phyloP scores from a whole-genome alignment of 2,113 vertebrate genomes.

The Coracopsis vasa region DNA sequence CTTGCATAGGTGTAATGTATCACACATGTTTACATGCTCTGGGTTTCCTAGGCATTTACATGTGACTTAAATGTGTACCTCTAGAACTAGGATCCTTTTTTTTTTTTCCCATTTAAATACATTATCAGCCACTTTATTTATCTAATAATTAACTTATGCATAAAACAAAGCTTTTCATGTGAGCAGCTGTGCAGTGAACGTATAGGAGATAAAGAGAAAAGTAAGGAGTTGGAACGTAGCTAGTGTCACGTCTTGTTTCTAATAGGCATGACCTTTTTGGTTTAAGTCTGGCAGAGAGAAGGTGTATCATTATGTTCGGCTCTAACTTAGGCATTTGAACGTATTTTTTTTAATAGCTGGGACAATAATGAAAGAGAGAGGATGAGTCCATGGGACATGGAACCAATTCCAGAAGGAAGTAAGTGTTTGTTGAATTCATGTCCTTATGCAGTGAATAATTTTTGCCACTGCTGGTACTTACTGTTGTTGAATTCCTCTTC shows the following conservation, averaged over 20 bases:
- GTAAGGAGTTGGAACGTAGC: background rate
- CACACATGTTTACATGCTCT: background rate
- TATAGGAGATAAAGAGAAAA: background rate
- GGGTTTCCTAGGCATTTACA: background rate
- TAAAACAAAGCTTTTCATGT: background rate
- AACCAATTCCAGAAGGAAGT: slow-evolving; percentile 96
- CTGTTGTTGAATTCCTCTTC: background rate
- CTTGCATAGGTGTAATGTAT: background rate
- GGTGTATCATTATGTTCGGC: background rate
- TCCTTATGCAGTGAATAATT: background rate
- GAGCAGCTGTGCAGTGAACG: background rate
- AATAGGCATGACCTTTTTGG: background rate
- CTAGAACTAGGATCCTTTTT: background rate
- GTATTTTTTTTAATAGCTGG: slow-evolving; percentile 80
- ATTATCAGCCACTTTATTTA: background rate
- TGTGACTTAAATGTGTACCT: background rate
- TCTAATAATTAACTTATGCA: background rate
- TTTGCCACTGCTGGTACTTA: slow-evolving; percentile 21
- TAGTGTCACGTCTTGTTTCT: background rate
- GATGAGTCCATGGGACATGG: slow-evolving; percentile 99
- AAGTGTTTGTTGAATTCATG: slow-evolving; percentile 52
- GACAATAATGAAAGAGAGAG: slow-evolving; percentile 95
- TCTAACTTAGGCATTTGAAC: background rate
- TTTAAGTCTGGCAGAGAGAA: background rate
- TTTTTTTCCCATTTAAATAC: background rate